A percentile compares a stretch with the other conserved stretches of the same genome.
Conservation (phyloP, 2,797 vertebrate genomes). For the Apodemus agrarius region DNA sequence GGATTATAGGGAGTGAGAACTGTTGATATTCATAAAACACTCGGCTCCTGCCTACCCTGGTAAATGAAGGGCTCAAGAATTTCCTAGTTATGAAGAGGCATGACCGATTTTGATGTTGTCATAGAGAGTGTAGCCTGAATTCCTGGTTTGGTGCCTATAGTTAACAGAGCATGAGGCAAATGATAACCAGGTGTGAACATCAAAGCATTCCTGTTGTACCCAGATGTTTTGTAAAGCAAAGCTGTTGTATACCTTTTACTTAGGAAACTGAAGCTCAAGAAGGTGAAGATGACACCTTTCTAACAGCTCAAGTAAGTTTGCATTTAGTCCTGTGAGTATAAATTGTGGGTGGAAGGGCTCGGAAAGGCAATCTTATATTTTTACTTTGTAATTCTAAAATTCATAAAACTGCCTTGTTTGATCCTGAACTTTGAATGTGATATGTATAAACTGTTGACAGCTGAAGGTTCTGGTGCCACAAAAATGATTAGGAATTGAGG, state of each 20-base stretch:
- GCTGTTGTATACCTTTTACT: constrained; percentile 79
- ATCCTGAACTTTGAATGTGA: constrained; percentile 18
- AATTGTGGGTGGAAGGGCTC: constrained; percentile 66
- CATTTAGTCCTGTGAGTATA: constrained; percentile 68
- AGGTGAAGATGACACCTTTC: constrained; percentile 86
- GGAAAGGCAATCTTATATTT: constrained; percentile 71
- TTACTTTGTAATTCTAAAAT: constrained; percentile 58
- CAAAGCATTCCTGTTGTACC: constrained; percentile 62
- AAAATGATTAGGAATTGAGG: constrained; percentile 54
- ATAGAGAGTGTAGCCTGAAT: constrained; percentile 50
- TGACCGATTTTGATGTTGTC: constrained; percentile 29
- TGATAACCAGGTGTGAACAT: constrained; percentile 45
- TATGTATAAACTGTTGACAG: constrained; percentile 16
- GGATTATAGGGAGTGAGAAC: neutral
- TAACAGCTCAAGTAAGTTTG: constrained; percentile 86
- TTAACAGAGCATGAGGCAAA: constrained; percentile 33
- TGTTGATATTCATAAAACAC: neutral
- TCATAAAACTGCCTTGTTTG: constrained; percentile 50
- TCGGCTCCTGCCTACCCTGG: neutral
- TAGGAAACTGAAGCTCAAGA: constrained; percentile 88
- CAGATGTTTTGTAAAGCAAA: constrained; percentile 78
- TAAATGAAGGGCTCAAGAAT: neutral
- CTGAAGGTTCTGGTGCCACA: constrained; percentile 40
- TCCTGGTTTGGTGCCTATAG: constrained; percentile 31
- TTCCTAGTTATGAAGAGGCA: constrained; percentile 15